Percentiles rank a stretch among this genome's conserved stretches.
Evolutionary conservation across 2,113 vertebrate species (phyloP).

Genomic region (Potamarius usumacintae): DNA sequence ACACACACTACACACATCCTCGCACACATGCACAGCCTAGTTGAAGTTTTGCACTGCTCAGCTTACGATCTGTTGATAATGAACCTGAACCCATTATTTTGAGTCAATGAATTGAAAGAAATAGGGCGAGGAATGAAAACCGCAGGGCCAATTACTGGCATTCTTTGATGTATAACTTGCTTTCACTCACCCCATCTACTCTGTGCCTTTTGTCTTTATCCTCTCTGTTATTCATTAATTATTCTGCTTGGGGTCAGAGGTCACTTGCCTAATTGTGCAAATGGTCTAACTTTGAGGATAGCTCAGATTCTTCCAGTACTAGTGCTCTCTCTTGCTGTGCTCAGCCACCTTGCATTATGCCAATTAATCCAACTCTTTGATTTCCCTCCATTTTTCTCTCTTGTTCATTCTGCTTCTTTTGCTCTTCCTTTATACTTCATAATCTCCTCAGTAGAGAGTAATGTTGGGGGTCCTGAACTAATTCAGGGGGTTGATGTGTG

Average conservation of each 20-base stretch:
- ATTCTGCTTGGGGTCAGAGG: constrained; percentile 95
- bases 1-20: constrained; percentile 37
- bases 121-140: constrained; percentile 99
- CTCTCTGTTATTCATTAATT: constrained; percentile 99
- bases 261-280: constrained; percentile 95
- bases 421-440: constrained; percentile 57
- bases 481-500: not conserved
- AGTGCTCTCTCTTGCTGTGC: constrained; percentile 93
- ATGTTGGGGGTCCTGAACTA: constrained; percentile 22
- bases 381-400: constrained; percentile 61
- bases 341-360: constrained; percentile 91
- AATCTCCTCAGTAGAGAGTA: constrained; percentile 47
- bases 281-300: constrained; percentile 84
- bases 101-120: constrained; percentile 99
- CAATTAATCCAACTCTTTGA: constrained; percentile 96
- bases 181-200: constrained; percentile 89
- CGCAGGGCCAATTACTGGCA: constrained; percentile 98
- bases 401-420: constrained; percentile 63
- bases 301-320: constrained; percentile 87
- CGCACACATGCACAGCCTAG: constrained; percentile 71
- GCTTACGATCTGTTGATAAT: constrained; percentile 99
- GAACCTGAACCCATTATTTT: constrained; percentile 99
- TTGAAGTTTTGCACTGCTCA: constrained; percentile 89
- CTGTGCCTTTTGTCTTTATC: constrained; percentile 98
- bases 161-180: constrained; percentile 99